These are phyloP conservation scores for Epinotia nisella DNA, from an alignment of 2,888 invertebrate genomes.

Conservation along the genomic window DNA sequence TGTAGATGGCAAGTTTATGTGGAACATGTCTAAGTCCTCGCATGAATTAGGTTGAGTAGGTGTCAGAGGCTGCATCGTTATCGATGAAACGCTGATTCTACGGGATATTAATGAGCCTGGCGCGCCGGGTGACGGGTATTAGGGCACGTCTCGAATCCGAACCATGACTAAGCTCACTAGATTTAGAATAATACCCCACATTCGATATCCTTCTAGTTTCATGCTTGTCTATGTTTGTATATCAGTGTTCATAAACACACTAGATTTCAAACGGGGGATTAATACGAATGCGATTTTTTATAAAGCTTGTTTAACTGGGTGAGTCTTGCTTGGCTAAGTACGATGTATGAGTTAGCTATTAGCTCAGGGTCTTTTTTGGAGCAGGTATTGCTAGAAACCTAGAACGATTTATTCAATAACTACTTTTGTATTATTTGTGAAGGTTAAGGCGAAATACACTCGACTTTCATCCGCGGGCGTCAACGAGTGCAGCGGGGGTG, in stretches of 20 bases:
- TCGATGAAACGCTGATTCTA: constrained; percentile 34
- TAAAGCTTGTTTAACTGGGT: too few relatives aligned
- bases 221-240: background rate
- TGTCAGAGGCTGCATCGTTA: constrained; percentile 33
- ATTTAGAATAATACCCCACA: background rate
- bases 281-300: background rate
- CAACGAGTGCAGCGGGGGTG: too few relatives aligned
- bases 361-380: too few relatives aligned
- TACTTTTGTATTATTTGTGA: too few relatives aligned
- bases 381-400: too few relatives aligned
- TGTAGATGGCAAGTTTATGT: constrained; percentile 7
- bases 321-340: too few relatives aligned
- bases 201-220: background rate
- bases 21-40: constrained; percentile 1
- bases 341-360: too few relatives aligned
- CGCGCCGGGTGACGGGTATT: constrained; percentile 16
- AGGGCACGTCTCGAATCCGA: constrained; percentile 10
- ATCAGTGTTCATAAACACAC: too few relatives aligned
- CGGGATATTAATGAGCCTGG: constrained; percentile 37
- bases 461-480: too few relatives aligned
- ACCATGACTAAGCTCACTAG: background rate
- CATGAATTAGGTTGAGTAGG: constrained; percentile 37
- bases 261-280: too few relatives aligned
- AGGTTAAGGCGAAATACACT: too few relatives aligned
- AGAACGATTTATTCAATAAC: too few relatives aligned